Evolutionary conservation across 2,888 invertebrate genomes (phyloP), one percentile per base, ranked within the genome.

Genomic region (Rhingia rostrata): DNA sequence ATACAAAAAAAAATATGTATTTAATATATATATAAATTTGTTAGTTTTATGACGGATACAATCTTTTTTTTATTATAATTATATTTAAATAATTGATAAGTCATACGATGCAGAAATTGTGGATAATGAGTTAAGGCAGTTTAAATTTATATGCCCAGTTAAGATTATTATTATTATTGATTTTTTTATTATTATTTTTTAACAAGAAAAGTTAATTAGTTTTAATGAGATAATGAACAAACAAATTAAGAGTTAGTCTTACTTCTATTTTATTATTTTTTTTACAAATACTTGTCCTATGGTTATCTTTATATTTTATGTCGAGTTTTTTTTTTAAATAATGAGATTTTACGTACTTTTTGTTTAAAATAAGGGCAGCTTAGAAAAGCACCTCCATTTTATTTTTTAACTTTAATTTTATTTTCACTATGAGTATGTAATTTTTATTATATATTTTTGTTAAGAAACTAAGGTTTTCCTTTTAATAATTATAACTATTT

Each of bases 81-180:
- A 67, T 69, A 47, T 49, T 66, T 53, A 12, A 64, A 54, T 78
- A 41, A 66, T 56, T 49, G 73, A 63, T 49, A 47, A 70, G 33
- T 32, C 32, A 9, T 53, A 67, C 53, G 45, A 43, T 22, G 45
- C 43, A 73, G 35, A 47, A 6, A 73, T 43, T 51, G 49, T 63
- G 33, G 54, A 51, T 9, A 35, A 74, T 37, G 35, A 54, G 43
- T 54, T 12, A 53, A 64, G 60, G 53, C 67, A 69, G 47, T 72
- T 43, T 43, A 84, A 80, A 53, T 74, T 74, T 80, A 74, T 70
- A 66, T 64, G 80, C 80, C 80, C 80, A 84, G 84, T 84, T 84
- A 80, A 75, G 84, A 84, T 84, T 74, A 56, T 67, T 73, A 64
- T 72, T 64, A 45, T 45, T 45, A 32, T 49, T 49, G 22, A 41